Evolutionary conservation across 2,888 invertebrate genomes (phyloP), one percentile per base, ranked within the genome.

Genomic region (Epinotia bilunana): DNA sequence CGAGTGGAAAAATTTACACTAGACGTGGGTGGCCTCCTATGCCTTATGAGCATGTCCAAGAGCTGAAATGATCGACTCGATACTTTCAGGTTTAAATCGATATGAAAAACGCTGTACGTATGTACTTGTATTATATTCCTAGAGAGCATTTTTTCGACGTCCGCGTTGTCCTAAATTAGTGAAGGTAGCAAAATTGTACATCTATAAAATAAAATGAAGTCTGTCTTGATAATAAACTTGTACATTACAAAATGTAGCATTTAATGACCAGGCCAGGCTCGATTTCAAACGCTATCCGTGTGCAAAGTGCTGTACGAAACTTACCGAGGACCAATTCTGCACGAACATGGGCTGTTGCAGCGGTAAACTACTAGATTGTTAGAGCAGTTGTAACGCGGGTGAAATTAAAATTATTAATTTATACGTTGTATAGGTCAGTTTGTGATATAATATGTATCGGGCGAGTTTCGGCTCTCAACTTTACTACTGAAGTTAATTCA

Each of bases 391-490:
- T 46, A 43, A 55, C 33, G 46, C 73, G 18, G 43, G 55, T 58
- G 28, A 68, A 55, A 43, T 13, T 23, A 53, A 43, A 68, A 73
- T 28, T 39, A 73, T 58, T 58, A 28, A 64, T 69, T 72, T 46
- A 33, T 49, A 18, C 28, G 58, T 64, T 63, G 61, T 55, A 46
- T 63, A 58, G 62, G 63, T 69, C 73, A 55, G 53, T 60, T 65
- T 75, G 71, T 72, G 71, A 62, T 72, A 72, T 75, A 43, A 65
- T 61, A 61, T 60, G 61, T 62, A 75, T 75, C 75, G 72, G 72
- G 46, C 67, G n/a, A 57, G 72, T 75, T 75, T 75, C 67, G 72
- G 75, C 75, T 75, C 71, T 61, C 71, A 55, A 62, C 71, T 55
- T 39, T 68, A 43, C 49, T 60, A 61, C 43, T 33, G 55, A 55